phyloP scores from a whole-genome alignment of 1,140 invertebrate species.

The Dendrolimus punctatus region DNA sequence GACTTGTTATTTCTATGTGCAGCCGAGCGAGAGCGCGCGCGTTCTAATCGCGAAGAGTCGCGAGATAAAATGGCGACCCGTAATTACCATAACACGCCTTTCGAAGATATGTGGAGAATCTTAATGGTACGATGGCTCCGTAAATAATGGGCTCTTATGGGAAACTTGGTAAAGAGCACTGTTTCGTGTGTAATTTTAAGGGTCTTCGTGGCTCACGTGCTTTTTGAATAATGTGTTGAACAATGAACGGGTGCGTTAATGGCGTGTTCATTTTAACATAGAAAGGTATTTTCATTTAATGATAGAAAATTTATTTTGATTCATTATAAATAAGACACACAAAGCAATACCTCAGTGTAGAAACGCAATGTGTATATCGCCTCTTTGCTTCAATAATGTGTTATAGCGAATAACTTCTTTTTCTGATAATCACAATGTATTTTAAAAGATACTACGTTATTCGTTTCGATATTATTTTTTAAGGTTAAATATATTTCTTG shows the following conservation, averaged over 20 bases:
- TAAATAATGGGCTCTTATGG: slow-evolving; percentile 71
- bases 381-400: too few relatives aligned
- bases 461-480: too few relatives aligned
- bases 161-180: slow-evolving; percentile 65
- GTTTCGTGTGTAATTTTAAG: slow-evolving; percentile 68
- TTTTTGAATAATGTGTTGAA: slow-evolving; percentile 36
- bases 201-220: slow-evolving; percentile 50
- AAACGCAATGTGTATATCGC: too few relatives aligned
- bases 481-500: too few relatives aligned
- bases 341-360: too few relatives aligned
- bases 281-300: too few relatives aligned
- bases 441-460: too few relatives aligned
- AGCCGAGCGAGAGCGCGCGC: slow-evolving; percentile 42
- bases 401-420: too few relatives aligned
- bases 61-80: slow-evolving; percentile 68
- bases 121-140: slow-evolving; percentile 68
- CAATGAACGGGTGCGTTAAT: slow-evolving; percentile 20
- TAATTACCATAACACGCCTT: slow-evolving; percentile 70
- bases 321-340: too few relatives aligned
- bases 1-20: slow-evolving; percentile 66
- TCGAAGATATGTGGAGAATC: slow-evolving; percentile 69
- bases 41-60: slow-evolving; percentile 64
- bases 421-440: too few relatives aligned
- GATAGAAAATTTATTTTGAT: too few relatives aligned
- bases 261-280: slow-evolving; percentile 24